Evolutionary conservation across 2,113 vertebrate genomes (phyloP).

Genomic region (Podocnemis expansa): DNA sequence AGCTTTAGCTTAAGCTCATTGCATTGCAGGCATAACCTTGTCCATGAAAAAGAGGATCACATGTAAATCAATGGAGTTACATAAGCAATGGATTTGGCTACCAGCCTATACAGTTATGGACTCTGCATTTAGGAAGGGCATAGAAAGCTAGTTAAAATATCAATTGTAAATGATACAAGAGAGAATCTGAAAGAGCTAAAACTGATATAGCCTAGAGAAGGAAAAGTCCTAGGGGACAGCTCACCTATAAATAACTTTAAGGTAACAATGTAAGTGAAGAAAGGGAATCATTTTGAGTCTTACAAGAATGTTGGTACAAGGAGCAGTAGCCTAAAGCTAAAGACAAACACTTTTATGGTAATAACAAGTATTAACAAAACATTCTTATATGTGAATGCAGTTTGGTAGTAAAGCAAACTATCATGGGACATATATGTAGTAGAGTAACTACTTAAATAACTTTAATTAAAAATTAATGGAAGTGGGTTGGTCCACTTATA

Average conservation of each 20-base stretch:
- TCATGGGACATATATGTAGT: neutral
- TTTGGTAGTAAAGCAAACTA: constrained; percentile 6
- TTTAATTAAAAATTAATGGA: neutral
- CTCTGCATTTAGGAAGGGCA: fast-evolving
- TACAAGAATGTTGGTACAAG: neutral
- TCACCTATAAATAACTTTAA: neutral
- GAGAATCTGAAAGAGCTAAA: neutral
- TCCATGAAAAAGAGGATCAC: neutral
- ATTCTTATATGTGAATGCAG: neutral
- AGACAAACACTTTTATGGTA: neutral
- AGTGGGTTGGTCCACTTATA: constrained; percentile 54
- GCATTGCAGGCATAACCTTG: neutral
- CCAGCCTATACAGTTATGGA: neutral
- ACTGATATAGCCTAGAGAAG: neutral
- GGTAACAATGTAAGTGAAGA: too few species aligned
- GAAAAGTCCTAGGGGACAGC: neutral
- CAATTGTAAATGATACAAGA: neutral
- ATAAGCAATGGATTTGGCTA: neutral
- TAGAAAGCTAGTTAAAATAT: neutral
- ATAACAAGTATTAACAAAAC: neutral
- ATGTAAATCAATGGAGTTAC: neutral
- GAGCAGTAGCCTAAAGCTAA: neutral
- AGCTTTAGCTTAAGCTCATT: neutral
- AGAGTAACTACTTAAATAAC: neutral
- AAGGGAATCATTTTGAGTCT: neutral